Base-by-base conservation (phyloP, 2,113 vertebrate species). In the Platycercus adscitus region DNA sequence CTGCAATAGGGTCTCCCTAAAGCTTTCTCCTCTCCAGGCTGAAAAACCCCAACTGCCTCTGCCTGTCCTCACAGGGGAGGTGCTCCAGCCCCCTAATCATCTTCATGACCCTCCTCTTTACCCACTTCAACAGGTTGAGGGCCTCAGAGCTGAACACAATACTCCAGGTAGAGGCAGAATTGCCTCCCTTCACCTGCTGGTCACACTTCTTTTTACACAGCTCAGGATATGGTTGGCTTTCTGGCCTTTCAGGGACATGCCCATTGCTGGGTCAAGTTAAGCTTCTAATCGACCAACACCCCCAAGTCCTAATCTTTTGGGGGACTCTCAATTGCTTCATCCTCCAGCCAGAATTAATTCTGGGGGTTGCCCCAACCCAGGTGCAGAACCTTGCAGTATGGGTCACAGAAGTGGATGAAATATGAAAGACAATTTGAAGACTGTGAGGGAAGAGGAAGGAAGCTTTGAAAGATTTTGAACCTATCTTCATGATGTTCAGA, bases 191-290 rank as follows among this genome's bases (percentile, higher is more conserved):
- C 3, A 8, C 8, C 9, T 70, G 33, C 37, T 76, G 49, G 10
- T 35, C 20, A 31, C 1, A 1, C 2, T 29, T 2, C 5, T 81
- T 35, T 55, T 53, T 26, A 63, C 39, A 15, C 11, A 86, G 28
- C 11, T 16, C 4, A 10, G 19, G 28, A n/a, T 14, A 31, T 0
- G 0, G 7, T 8, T 80, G n/a, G 9, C 28, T 24, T 41, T 47
- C 47, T 75, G 44, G 50, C n/a, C 17, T 85, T 66, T 69, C 19
- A 44, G 28, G 25, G 6, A 18, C n/a, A 35, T 4, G 9, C 5
- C 65, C 17, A 13, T 44, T 69, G 37, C 11, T 0, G 1, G 9
- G 5, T 56, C 46, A 11, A 6, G 35, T 31, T 11, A 46, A 63
- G 8, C 10, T 11, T 46, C 61, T 41, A 33, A 58, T 25, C 8